phyloP scores from a whole-genome alignment of 2,888 invertebrate species.

The Gerris lacustris region DNA sequence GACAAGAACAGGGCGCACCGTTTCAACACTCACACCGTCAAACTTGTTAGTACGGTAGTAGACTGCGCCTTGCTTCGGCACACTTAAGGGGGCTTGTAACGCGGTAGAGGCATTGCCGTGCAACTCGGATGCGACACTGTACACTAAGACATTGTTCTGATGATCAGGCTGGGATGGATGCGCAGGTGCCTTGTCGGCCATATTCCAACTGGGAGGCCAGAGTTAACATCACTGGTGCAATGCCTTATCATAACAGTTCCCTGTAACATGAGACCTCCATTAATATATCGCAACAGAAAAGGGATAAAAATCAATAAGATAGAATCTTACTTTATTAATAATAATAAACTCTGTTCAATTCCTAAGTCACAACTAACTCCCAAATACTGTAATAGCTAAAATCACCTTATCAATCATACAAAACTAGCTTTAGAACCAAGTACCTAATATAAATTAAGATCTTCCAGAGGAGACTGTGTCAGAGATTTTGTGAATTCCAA shows the following conservation, averaged over 20 bases:
- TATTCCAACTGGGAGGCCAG: constrained; percentile 24
- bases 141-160: constrained; percentile 26
- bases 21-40: constrained; percentile 12
- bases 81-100: constrained; percentile 22
- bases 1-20: constrained; percentile 11
- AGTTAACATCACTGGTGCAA: constrained; percentile 27
- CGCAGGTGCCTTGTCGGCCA: constrained; percentile 24
- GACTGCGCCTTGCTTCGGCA: constrained; percentile 4
- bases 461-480: no score
- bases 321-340: no score
- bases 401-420: no score
- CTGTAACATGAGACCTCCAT: constrained; percentile 14
- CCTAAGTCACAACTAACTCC: no score
- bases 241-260: constrained; percentile 26
- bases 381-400: no score
- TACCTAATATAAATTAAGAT: no score
- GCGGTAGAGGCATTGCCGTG: constrained; percentile 12
- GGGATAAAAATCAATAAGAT: no score
- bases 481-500: no score
- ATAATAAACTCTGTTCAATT: no score
- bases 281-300: no score
- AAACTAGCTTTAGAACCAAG: no score
- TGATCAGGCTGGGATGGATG: constrained; percentile 23
- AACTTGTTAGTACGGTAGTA: constrained; percentile 7
- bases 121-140: constrained; percentile 22